phyloP scores from a whole-genome alignment of 2,113 vertebrate species.

The Hypanus sabinus region DNA sequence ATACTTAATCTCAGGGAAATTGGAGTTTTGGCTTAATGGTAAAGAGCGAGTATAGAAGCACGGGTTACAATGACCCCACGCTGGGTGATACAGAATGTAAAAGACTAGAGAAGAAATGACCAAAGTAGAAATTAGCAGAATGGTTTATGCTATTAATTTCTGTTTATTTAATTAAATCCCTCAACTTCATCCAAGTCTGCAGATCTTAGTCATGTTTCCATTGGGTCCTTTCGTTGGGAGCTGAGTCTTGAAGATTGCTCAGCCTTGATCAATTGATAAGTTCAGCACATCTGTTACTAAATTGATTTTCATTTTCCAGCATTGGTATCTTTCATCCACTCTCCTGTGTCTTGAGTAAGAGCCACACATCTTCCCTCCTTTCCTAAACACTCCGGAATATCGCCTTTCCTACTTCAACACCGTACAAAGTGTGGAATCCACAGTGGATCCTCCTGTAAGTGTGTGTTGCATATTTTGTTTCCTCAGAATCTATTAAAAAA shows the following conservation, averaged over 20 bases:
- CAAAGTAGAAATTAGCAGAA: background rate
- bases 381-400: background rate
- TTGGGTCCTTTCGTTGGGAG: background rate
- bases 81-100: background rate
- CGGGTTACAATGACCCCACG: background rate
- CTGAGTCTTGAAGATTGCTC: background rate
- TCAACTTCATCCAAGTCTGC: too few species aligned
- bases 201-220: too few species aligned
- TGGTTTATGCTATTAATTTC: too few species aligned
- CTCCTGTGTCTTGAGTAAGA: background rate
- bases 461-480: background rate
- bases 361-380: background rate
- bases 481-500: background rate
- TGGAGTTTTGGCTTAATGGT: background rate
- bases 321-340: background rate
- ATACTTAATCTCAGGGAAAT: background rate
- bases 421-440: background rate
- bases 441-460: background rate
- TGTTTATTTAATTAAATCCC: too few species aligned
- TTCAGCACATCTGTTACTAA: background rate
- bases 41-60: background rate
- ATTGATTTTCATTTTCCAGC: background rate
- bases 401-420: background rate
- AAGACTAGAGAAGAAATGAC: background rate
- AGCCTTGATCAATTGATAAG: background rate